Percentiles rank a stretch among this genome's conserved stretches.
These are phyloP conservation scores for Chelonus formosanus DNA, from an alignment of 2,888 invertebrate genomes.

Conservation along the genomic window DNA sequence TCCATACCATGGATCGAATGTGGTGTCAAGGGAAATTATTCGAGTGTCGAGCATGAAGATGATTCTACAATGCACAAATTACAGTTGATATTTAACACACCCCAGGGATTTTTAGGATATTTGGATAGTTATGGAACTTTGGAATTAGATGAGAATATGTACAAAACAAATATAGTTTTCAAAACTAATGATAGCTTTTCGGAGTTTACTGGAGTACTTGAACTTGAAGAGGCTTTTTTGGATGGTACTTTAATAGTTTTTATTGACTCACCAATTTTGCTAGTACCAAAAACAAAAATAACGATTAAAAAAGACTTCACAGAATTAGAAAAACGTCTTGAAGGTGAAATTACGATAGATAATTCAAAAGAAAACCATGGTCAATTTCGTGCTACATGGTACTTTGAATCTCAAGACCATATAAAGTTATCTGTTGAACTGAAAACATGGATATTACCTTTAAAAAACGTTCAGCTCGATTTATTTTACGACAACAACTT, in stretches of 20 bases:
- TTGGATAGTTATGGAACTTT: slow-evolving; percentile 65
- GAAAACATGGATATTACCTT: slow-evolving; percentile 59
- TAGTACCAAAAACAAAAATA: slow-evolving; percentile 73
- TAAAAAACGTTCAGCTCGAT: slow-evolving; percentile 55
- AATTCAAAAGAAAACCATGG: slow-evolving; percentile 58
- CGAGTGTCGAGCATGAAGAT: slow-evolving; percentile 61
- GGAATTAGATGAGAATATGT: slow-evolving; percentile 67
- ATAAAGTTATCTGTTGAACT: slow-evolving; percentile 53
- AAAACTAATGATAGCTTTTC: slow-evolving; percentile 67
- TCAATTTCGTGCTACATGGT: slow-evolving; percentile 58
- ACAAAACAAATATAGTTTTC: slow-evolving; percentile 67
- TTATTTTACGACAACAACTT: slow-evolving; percentile 51
- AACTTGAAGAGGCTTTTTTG: slow-evolving; percentile 74
- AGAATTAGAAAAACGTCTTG: slow-evolving; percentile 71
- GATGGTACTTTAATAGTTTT: slow-evolving; percentile 72
- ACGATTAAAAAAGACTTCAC: slow-evolving; percentile 77
- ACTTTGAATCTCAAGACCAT: slow-evolving; percentile 51
- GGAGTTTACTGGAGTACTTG: slow-evolving; percentile 68
- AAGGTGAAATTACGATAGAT: slow-evolving; percentile 71
- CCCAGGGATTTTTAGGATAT: slow-evolving; percentile 66
- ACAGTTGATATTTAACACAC: slow-evolving; percentile 68
- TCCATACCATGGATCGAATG: slow-evolving; percentile 65
- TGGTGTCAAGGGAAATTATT: slow-evolving; percentile 68
- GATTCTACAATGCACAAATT: slow-evolving; percentile 65
- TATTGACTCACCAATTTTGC: slow-evolving; percentile 72